Conservation (phyloP, 2,113 vertebrate species). For the Cyprinodon tularosa region DNA sequence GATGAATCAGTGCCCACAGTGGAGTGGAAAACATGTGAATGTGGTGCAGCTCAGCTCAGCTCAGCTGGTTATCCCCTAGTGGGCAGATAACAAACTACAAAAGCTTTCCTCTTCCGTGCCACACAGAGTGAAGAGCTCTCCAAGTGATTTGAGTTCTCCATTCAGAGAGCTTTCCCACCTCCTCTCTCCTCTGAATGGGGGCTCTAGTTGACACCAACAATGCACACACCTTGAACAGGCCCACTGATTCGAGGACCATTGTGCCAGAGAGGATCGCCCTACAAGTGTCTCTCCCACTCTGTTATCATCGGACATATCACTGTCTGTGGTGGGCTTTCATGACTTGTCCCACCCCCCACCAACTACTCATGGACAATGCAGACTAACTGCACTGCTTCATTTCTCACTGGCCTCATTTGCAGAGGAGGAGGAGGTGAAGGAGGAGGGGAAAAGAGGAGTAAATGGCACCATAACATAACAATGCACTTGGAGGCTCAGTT, state of each 20-base stretch:
- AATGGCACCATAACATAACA: slow-evolving; percentile 76
- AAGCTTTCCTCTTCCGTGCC: slow-evolving; percentile 39
- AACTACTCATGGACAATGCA: slow-evolving; percentile 50
- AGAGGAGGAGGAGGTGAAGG: slow-evolving; percentile 55
- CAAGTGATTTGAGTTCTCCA: slow-evolving; percentile 70
- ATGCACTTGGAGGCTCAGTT: slow-evolving; percentile 70
- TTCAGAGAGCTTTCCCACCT: slow-evolving; percentile 63
- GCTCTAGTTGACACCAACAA: slow-evolving; percentile 59
- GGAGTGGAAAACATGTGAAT: slow-evolving; percentile 40
- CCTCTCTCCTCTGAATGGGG: slow-evolving; percentile 57
- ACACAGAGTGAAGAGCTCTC: slow-evolving; percentile 72
- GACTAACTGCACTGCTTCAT: slow-evolving; percentile 63
- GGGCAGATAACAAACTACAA: slow-evolving; percentile 42
- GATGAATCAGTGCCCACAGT: slow-evolving; percentile 45
- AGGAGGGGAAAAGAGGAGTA: slow-evolving; percentile 49
- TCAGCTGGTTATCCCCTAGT: slow-evolving; percentile 42
- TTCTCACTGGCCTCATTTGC: slow-evolving; percentile 66
- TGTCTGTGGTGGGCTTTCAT: slow-evolving; percentile 66
- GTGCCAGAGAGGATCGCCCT: slow-evolving; percentile 49
- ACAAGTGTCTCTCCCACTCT: slow-evolving; percentile 70
- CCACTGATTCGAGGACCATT: slow-evolving; percentile 67
- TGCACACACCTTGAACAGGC: slow-evolving; percentile 75
- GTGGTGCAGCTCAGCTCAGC: not conserved
- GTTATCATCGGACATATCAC: slow-evolving; percentile 56
- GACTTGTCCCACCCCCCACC: slow-evolving; percentile 37